Conservation (phyloP, 2,888 invertebrate species). For the Argynnis bischoffii region DNA sequence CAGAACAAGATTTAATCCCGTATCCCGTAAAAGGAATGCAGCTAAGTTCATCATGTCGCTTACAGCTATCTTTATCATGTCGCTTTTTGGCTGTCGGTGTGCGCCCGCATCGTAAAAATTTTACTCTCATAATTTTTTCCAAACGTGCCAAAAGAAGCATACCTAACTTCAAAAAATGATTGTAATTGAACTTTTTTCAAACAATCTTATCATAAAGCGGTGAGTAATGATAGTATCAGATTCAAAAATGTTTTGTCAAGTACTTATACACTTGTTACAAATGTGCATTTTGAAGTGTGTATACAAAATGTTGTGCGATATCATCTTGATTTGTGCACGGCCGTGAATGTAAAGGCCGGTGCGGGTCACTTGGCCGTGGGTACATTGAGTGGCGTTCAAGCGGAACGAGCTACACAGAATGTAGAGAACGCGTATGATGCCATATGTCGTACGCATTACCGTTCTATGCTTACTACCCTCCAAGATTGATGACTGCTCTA, state of each 20-base stretch:
- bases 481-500: conserved; percentile 76
- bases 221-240: neutral
- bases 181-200: no score
- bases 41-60: no score
- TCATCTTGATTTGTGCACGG: conserved; percentile 53
- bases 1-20: no score
- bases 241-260: neutral
- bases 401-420: conserved; percentile 57
- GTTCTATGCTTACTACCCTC: conserved; percentile 58
- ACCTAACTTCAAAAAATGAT: no score
- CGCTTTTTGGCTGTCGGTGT: no score
- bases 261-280: conserved; percentile 49
- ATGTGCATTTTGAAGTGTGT: conserved; percentile 24
- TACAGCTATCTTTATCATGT: no score
- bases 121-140: no score
- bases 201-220: no score
- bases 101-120: no score
- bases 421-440: conserved; percentile 56
- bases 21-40: no score
- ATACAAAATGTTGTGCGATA: conserved; percentile 55
- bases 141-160: no score
- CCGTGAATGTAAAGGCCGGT: conserved; percentile 60
- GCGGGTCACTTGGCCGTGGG: conserved; percentile 62
- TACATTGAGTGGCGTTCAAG: conserved; percentile 60
- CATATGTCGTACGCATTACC: conserved; percentile 78